A percentile compares a stretch with the other conserved stretches of the same genome.
These are phyloP conservation scores for Pseudomyrmex dendroicus DNA, from an alignment of 1,140 invertebrate species.

Conservation along the genomic window DNA sequence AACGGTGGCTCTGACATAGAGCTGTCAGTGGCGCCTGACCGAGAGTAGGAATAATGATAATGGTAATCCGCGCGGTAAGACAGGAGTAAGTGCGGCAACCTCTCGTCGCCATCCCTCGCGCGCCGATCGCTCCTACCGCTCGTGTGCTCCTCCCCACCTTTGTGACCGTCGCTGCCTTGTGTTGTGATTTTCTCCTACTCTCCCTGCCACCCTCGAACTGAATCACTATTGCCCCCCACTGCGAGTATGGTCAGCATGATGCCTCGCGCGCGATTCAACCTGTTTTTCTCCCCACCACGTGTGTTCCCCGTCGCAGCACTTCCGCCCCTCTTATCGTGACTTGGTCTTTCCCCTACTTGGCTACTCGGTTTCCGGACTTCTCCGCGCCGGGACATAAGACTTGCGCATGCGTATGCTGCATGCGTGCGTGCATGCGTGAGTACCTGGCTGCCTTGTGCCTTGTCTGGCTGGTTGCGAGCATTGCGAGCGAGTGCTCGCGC, in stretches of 20 bases:
- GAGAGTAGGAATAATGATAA: constrained; percentile 80
- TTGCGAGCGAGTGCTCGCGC: constrained; percentile 50
- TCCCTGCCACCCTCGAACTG: constrained; percentile 38
- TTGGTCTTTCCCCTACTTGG: constrained; percentile 54
- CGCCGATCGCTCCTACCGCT: constrained; percentile 40
- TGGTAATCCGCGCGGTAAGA: constrained; percentile 79
- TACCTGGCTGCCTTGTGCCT: constrained; percentile 62
- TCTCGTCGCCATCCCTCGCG: constrained; percentile 65
- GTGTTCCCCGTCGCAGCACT: constrained; percentile 43
- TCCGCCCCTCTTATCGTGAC: constrained; percentile 57
- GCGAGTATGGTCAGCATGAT: constrained; percentile 71
- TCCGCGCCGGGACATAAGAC: constrained; percentile 14
- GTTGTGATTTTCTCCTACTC: constrained; percentile 62
- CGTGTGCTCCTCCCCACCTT: constrained; percentile 32
- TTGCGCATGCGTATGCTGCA: constrained; percentile 66
- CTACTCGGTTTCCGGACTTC: constrained; percentile 10
- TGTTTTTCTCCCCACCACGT: constrained; percentile 77
- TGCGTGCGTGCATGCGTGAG: constrained; percentile 72
- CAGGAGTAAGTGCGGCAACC: constrained; percentile 79
- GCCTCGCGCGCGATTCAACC: constrained; percentile 82
- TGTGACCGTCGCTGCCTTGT: constrained; percentile 15
- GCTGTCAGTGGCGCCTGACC: constrained; percentile 72
- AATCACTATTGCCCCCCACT: constrained; percentile 41
- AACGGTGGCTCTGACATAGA: constrained; percentile 70
- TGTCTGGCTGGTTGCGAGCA: constrained; percentile 52